phyloP scores from a whole-genome alignment of 2,888 invertebrate species.

The Harpagoxenus sublaevis region DNA sequence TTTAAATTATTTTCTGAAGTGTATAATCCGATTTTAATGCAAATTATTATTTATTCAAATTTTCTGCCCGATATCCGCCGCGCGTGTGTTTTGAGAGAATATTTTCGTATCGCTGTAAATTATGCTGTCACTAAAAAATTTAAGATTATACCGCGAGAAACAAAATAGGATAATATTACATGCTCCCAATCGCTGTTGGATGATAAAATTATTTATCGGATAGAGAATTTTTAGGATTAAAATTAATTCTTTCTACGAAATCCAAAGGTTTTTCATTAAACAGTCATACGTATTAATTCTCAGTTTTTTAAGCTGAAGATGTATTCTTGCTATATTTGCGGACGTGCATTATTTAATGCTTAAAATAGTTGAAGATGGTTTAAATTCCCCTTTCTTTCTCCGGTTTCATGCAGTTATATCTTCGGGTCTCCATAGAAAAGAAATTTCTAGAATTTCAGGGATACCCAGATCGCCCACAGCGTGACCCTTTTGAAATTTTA shows the following conservation, averaged over 20 bases:
- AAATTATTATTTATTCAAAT: slow-evolving; percentile 1
- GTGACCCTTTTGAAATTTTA: neutral
- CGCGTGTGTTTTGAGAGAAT: neutral
- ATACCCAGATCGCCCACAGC: neutral
- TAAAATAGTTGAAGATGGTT: neutral
- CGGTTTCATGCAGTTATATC: neutral
- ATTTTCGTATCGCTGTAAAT: neutral
- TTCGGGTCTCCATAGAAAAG: neutral
- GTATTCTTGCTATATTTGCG: neutral
- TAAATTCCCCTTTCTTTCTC: neutral
- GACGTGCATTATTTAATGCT: neutral
- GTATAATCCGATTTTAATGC: neutral
- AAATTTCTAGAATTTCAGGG: neutral
- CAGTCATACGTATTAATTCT: neutral
- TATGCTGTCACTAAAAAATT: neutral
- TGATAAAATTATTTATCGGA: neutral
- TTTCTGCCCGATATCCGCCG: neutral
- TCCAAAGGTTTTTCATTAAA: neutral
- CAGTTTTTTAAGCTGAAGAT: neutral
- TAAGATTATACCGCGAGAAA: neutral
- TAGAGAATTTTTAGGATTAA: neutral
- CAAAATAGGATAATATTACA: neutral
- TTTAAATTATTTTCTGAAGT: neutral
- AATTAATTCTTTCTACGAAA: neutral
- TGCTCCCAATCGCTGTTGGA: neutral